Base-by-base conservation (phyloP, 1,140 invertebrate species). In the Lepidurus arcticus region DNA sequence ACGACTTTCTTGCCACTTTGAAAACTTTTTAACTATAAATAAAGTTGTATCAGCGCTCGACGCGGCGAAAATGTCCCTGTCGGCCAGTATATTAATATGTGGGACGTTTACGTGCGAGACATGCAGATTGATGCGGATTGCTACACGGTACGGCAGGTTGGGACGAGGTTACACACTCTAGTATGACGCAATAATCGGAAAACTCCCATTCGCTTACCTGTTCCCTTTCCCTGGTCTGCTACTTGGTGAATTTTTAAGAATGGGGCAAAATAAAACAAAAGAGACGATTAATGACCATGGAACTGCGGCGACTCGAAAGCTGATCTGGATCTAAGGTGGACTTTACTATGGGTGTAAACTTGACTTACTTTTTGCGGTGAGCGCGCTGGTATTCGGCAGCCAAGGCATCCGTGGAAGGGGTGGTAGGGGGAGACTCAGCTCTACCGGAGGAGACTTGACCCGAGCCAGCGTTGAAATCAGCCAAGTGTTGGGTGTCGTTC, bases 181-280 rank as follows among this genome's bases (percentile, higher is more conserved):
- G 21, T 13, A 21, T 21, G 53, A 13, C 53, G 8, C 53, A 65
- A 65, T 65, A 16, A 21, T 65, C 53, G 53, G 53, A 65, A 65
- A 13, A 65, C 53, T 13, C 53, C 53, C 21, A 65, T 65, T 7
- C 16, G 53, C 53, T 65, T 65, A 65, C 53, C 53, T 65, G 53
- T 65, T 65, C 53, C 53, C 53, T 65, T 65, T 65, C 53, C 53
- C 53, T 65, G 53, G 53, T 65, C 53, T 65, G 53, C 53, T 65
- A 65, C 53, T 65, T 21, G 53, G 53, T 65, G 53, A 65, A 65
- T n/a, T 65, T 65, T 65, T 65, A 65, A 21, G 53, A 21, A 65
- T 7, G 53, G 53, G 53, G 53, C 6, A 65, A 34, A 34, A 34
- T 21, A 65, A 21, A 65, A 65, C 21, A 65, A 21, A 21, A 65